These are phyloP conservation scores for Lates japonicus DNA, from an alignment of 2,797 vertebrate genomes.

Conservation along the genomic window DNA sequence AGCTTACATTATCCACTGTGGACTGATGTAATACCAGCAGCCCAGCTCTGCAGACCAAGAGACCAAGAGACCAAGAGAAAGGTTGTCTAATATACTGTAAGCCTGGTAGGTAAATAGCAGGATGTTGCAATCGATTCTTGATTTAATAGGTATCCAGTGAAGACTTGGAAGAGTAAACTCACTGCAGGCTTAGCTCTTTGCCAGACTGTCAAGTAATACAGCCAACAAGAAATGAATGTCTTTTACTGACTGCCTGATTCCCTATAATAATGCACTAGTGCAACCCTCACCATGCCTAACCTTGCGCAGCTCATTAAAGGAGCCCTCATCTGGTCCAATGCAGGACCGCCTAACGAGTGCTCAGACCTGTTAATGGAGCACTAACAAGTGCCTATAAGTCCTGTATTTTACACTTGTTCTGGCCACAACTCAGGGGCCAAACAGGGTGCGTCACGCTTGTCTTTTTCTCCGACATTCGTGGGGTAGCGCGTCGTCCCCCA, in stretches of 20 bases:
- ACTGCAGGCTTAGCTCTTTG: not conserved
- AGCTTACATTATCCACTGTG: constrained; percentile 18
- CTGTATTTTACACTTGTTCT: not conserved
- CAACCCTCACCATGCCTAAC: not conserved
- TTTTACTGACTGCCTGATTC: not conserved
- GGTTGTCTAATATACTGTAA: not conserved
- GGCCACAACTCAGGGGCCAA: no score
- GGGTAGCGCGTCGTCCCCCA: no score
- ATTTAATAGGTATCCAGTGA: constrained; percentile 12
- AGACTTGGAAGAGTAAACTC: not conserved
- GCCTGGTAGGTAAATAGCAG: constrained; percentile 5
- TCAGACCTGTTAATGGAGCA: not conserved
- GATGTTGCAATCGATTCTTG: constrained; percentile 13
- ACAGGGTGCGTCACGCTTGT: no score
- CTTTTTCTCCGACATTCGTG: no score
- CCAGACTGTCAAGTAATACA: not conserved
- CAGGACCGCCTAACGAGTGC: constrained; percentile 5
- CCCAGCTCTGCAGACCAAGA: not conserved
- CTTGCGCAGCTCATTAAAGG: not conserved
- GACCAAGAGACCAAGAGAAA: constrained; percentile 9
- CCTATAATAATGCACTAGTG: constrained; percentile 9
- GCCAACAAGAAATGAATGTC: not conserved
- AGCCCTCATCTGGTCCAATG: not conserved
- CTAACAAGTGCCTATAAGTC: not conserved
- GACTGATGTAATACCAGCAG: constrained; percentile 30